Evolutionary conservation across 2,113 vertebrate genomes (phyloP), one percentile per base, ranked within the genome.

Genomic region (Sitta europaea): DNA sequence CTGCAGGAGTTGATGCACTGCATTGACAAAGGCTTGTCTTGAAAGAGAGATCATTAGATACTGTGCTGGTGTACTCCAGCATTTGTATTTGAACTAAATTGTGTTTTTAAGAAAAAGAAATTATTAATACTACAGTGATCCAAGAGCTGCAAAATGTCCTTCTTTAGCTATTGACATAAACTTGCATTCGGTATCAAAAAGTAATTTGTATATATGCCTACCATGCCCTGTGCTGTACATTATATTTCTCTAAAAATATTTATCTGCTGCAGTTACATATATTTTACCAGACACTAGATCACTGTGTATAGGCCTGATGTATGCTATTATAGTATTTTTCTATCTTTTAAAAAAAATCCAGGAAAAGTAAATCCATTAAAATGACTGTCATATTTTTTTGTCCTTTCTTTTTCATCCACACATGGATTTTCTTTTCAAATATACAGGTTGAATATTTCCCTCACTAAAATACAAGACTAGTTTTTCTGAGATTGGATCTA

Each of bases 41-140:
- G 96, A 91, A 97, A 96, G 58, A n/a, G 35, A 91, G 77, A 74
- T 84, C 90, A 87, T 90, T 55, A 91, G 57, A 71, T 63, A 59
- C 61, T 17, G 27, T 94, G 74, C 35, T 78, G 74, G 82, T 81
- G 22, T 36, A 68, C 21, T 47, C 35, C 58, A 42, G 50, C 38
- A 75, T 90, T 96, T 91, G 82, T 83, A 16, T 53, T 53, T 23
- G 83, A 94, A 74, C 15, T 95, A 70, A 95, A 51, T 58, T 92
- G 63, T 7, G 9, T 86, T 72, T 90, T 85, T 57, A 73, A 21
- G 67, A 71, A 63, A 96, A 95, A 82, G 3, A 79, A 70, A 50
- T 68, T 71, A 25, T 53, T 94, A 51, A 66, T 77, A 71, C 40
- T 77, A 40, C 76, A 76, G 68, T 72, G 40, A 35, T 88, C 71